Evolutionary conservation across 30 jellyfish, hydroid and myxozoan species (phyloP), one percentile per base, ranked within the genome.

Genomic region (Aurelia sp.): DNA sequence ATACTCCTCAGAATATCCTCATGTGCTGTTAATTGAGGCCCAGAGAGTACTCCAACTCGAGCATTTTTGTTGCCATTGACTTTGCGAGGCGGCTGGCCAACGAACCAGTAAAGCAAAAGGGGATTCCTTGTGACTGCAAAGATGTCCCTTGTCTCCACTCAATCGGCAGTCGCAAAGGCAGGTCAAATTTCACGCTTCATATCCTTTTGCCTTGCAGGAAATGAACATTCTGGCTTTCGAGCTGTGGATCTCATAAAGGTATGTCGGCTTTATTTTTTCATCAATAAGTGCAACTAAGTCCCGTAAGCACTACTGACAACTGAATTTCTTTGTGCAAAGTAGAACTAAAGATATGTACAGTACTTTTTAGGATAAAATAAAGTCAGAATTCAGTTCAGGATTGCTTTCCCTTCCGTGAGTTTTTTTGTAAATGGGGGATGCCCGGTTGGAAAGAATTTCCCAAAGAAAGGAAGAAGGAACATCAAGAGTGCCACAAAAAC

Each of bases 171-270:
- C 88, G 87, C 93, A 63, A 50, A 27, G 33, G 91, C 96, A 78
- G 96, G 96, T 88, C 85, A 67, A 66, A 51, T 88, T 77, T 88
- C 90, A 88, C 90, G 96, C 96, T 55, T 88, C 72, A 88, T 67
- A 70, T 67, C 86, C 63, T 84, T 48, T 74, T 87, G 74, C 44
- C 63, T 74, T 90, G 88, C 86, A 90, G 97, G 97, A 58, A 90
- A 72, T 77, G 97, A 84, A 53, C 83, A 94, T 65, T 62, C 97
- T 86, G 99, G 99, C 81, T 96, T 63, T 80, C 67, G 99, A 82
- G 82, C 99, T 52, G 94, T 87, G 63, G 99, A 96, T 72, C 83
- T 96, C 66, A 86, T 96, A 44, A 96, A 96, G 94, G 99, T 96
- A 63, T 55, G 85, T 59, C 19, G 27, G 20, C 21, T 20, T 82